Evolutionary conservation across 1,140 invertebrate genomes (phyloP).

Genomic region (Yoshiicerus persimilis): DNA sequence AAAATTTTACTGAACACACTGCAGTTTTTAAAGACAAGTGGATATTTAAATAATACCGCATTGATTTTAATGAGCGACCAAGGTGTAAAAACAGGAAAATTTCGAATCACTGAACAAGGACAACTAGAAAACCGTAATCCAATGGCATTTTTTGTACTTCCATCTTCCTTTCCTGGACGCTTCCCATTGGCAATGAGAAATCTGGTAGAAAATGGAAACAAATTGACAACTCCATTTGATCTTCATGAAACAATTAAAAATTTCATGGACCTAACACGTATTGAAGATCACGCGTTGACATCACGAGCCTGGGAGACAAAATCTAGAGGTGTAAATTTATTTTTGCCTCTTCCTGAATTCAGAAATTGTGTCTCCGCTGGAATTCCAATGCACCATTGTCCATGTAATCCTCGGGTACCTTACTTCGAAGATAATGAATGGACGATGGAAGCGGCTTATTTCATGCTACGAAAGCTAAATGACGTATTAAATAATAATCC

Average conservation of each 20-base stretch:
- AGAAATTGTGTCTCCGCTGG: conserved; percentile 66
- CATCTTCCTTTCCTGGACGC: conserved; percentile 67
- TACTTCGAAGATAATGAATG: not conserved
- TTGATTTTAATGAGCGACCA: conserved; percentile 90
- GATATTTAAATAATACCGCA: conserved; percentile 57
- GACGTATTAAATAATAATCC: conserved; percentile 55
- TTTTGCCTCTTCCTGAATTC: not conserved
- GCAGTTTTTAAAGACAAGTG: conserved; percentile 42
- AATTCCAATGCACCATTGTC: conserved; percentile 56
- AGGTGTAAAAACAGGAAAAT: conserved; percentile 80
- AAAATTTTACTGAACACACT: not conserved
- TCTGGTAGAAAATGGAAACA: conserved; percentile 68
- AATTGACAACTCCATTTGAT: conserved; percentile 80
- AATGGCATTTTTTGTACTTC: conserved; percentile 77
- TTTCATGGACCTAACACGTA: conserved; percentile 58
- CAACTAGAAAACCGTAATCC: conserved; percentile 87
- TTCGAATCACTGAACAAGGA: conserved; percentile 77
- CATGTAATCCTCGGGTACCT: not conserved
- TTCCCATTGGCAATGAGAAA: conserved; percentile 67
- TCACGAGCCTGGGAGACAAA: not conserved
- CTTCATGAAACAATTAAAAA: conserved; percentile 71
- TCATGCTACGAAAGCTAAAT: conserved; percentile 66
- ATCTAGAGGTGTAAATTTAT: conserved; percentile 37
- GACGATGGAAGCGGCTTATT: not conserved
- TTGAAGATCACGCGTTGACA: conserved; percentile 46